A percentile compares a stretch with the other conserved stretches of the same genome.
phyloP scores from a whole-genome alignment of 2,797 vertebrate species.

The Xyrichtys novacula region DNA sequence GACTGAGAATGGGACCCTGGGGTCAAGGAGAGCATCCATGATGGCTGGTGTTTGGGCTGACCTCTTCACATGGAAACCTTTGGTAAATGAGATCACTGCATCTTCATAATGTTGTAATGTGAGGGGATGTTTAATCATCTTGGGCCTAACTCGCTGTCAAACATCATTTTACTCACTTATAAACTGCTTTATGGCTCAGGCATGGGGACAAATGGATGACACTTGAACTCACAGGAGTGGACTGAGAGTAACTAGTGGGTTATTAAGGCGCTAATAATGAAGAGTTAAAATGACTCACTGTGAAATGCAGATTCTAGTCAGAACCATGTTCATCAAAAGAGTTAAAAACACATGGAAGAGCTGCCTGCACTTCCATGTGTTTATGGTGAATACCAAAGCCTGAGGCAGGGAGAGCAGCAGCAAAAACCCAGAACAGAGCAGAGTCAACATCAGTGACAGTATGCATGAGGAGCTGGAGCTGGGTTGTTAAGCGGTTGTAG shows the following conservation, averaged over 20 bases:
- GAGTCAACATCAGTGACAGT: no score
- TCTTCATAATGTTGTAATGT: slow-evolving; percentile 52
- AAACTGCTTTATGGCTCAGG: slow-evolving; percentile 21
- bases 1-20: neutral
- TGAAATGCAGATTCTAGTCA: no score
- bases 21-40: slow-evolving; percentile 43
- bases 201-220: neutral
- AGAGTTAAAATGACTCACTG: neutral
- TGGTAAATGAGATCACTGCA: slow-evolving; percentile 65
- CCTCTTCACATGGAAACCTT: slow-evolving; percentile 19
- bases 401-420: no score
- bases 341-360: no score
- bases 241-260: neutral
- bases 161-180: slow-evolving; percentile 52
- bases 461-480: no score
- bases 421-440: no score
- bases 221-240: neutral
- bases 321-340: no score
- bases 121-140: slow-evolving; percentile 73
- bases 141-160: slow-evolving; percentile 63
- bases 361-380: no score
- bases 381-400: no score
- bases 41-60: slow-evolving; percentile 30
- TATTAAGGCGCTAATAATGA: neutral
- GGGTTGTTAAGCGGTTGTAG: no score